These are phyloP conservation scores for Patella caerulea DNA, from an alignment of 2,888 invertebrate species.

Conservation along the genomic window DNA sequence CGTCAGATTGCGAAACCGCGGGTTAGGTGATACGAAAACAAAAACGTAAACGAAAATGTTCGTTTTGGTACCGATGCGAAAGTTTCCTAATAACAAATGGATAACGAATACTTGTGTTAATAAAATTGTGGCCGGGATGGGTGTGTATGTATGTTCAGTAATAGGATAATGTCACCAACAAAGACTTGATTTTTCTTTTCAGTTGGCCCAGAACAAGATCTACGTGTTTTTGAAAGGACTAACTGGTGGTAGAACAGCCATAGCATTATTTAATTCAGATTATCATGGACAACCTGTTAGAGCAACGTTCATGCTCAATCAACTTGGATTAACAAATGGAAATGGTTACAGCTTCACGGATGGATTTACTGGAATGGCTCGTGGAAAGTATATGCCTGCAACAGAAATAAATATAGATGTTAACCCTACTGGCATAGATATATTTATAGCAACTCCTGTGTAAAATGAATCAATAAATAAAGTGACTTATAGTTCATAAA, in stretches of 20 bases:
- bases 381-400: slow-evolving; percentile 33
- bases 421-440: neutral
- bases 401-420: neutral
- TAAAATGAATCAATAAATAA: too few relatives aligned
- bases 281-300: slow-evolving; percentile 41
- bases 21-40: too few relatives aligned
- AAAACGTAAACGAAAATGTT: too few relatives aligned
- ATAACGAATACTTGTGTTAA: too few relatives aligned
- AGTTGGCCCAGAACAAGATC: neutral
- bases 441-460: neutral
- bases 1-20: too few relatives aligned
- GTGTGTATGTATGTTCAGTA: too few relatives aligned
- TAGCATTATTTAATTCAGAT: slow-evolving; percentile 49
- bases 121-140: too few relatives aligned
- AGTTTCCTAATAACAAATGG: too few relatives aligned
- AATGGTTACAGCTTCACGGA: slow-evolving; percentile 49
- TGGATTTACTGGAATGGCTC: slow-evolving; percentile 39
- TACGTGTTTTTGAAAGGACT: neutral
- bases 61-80: too few relatives aligned
- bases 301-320: slow-evolving; percentile 32
- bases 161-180: too few relatives aligned
- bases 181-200: neutral
- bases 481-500: too few relatives aligned
- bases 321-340: slow-evolving; percentile 37
- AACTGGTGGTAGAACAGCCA: slow-evolving; percentile 30